Conservation (phyloP, 2,113 vertebrate genomes). For the Kobus ellipsiprymnus region DNA sequence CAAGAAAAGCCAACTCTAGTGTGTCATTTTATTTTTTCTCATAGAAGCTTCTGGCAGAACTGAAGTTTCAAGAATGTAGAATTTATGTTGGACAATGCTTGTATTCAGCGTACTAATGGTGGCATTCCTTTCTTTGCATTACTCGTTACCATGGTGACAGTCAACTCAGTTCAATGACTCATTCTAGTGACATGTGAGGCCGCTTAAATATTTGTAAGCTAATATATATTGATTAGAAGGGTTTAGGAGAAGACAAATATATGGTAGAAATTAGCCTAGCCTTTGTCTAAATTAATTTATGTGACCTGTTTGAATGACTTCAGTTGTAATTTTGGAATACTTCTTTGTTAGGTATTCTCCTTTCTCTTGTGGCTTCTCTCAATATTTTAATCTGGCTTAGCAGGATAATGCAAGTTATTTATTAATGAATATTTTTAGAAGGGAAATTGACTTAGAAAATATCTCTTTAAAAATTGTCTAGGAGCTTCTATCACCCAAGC, state of each 20-base stretch:
- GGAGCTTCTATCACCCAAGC: neutral
- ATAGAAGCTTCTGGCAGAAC: neutral
- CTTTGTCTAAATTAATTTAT: constrained; percentile 36
- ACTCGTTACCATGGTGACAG: neutral
- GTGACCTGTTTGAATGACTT: neutral
- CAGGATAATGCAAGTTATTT: constrained; percentile 12
- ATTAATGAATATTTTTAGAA: neutral
- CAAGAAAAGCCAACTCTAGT: constrained; percentile 9
- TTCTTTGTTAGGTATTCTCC: neutral
- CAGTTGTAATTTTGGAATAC: neutral
- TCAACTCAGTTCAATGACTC: neutral
- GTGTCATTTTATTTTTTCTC: constrained; percentile 27
- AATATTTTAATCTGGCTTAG: neutral
- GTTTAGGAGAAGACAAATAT: constrained; percentile 4
- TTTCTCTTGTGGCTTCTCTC: neutral
- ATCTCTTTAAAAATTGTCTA: constrained; percentile 25
- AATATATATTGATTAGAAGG: constrained; percentile 16
- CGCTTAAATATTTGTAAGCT: constrained; percentile 33
- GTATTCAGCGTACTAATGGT: neutral
- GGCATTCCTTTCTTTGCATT: neutral
- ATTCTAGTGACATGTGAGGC: neutral
- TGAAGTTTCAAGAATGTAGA: neutral
- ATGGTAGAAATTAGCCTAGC: constrained; percentile 13
- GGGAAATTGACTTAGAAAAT: neutral
- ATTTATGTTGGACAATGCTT: neutral